These are phyloP conservation scores for Halictus ligatus DNA, from an alignment of 2,888 invertebrate genomes.

Conservation along the genomic window DNA sequence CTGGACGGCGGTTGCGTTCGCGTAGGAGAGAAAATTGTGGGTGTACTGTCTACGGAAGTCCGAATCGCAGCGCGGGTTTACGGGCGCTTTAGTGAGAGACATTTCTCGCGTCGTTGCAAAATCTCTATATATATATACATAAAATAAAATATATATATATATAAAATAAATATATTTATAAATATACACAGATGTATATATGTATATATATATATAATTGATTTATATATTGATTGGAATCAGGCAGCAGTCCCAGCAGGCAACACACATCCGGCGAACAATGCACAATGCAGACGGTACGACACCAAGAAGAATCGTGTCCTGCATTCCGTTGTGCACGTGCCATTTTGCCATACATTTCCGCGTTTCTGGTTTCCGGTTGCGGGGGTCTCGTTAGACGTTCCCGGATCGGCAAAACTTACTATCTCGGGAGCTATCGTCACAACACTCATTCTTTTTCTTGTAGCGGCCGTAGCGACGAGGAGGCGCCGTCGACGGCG, in stretches of 20 bases:
- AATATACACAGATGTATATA: not conserved
- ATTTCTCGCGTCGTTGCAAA: constrained; percentile 58
- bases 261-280: constrained; percentile 78
- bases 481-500: constrained; percentile 77
- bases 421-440: constrained; percentile 83
- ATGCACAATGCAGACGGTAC: constrained; percentile 81
- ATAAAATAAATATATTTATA: not conserved
- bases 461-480: constrained; percentile 82
- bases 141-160: no score
- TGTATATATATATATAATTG: not conserved
- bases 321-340: constrained; percentile 78
- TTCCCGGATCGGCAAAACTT: constrained; percentile 78
- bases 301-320: constrained; percentile 82
- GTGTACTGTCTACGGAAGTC: constrained; percentile 11
- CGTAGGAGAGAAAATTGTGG: not conserved
- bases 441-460: constrained; percentile 84
- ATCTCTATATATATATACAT: not conserved
- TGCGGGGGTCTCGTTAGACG: constrained; percentile 57
- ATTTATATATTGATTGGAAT: constrained; percentile 53
- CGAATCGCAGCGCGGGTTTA: constrained; percentile 59
- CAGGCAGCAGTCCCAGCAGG: constrained; percentile 80
- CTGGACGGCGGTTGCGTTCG: not conserved
- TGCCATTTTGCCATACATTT: constrained; percentile 67
- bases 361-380: constrained; percentile 56
- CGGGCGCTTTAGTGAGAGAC: constrained; percentile 43